Conservation (phyloP, 2,113 vertebrate genomes). For the Myxocyprinus asiaticus region DNA sequence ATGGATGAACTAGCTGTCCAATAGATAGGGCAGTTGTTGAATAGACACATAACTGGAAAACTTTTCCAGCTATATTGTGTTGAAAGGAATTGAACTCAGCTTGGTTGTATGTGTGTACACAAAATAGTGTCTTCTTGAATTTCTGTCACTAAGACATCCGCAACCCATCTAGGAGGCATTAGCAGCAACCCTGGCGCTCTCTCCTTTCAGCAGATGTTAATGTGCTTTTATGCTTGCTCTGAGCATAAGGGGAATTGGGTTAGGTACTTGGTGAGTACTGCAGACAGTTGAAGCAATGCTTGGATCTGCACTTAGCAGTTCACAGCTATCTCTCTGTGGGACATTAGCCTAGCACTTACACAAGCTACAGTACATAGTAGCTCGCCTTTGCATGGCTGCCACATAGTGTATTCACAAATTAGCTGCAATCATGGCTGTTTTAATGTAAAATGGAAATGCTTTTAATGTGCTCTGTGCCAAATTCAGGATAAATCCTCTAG, state of each 20-base stretch:
- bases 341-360: not conserved
- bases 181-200: slow-evolving; percentile 8
- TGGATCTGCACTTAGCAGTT: slow-evolving; percentile 36
- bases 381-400: not conserved
- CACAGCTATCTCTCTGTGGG: slow-evolving; percentile 16
- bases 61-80: slow-evolving; percentile 13
- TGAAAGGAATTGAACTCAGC: slow-evolving; percentile 7
- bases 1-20: not conserved
- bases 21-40: not conserved
- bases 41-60: slow-evolving; percentile 4
- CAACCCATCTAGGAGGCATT: slow-evolving; percentile 45
- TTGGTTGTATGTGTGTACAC: not conserved
- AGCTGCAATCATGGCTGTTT: slow-evolving; percentile 11
- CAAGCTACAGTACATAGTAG: slow-evolving; percentile 15
- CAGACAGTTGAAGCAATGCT: slow-evolving; percentile 11
- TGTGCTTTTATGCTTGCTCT: slow-evolving; percentile 27
- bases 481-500: slow-evolving; percentile 35
- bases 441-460: slow-evolving; percentile 50
- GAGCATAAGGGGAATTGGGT: slow-evolving; percentile 21
- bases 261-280: slow-evolving; percentile 16
- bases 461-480: slow-evolving; percentile 19
- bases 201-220: slow-evolving; percentile 38
- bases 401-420: slow-evolving; percentile 32
- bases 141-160: slow-evolving; percentile 30
- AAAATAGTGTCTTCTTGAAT: slow-evolving; percentile 10